phyloP scores from a whole-genome alignment of 2,113 vertebrate genomes.

The Corythornis cristatus region DNA sequence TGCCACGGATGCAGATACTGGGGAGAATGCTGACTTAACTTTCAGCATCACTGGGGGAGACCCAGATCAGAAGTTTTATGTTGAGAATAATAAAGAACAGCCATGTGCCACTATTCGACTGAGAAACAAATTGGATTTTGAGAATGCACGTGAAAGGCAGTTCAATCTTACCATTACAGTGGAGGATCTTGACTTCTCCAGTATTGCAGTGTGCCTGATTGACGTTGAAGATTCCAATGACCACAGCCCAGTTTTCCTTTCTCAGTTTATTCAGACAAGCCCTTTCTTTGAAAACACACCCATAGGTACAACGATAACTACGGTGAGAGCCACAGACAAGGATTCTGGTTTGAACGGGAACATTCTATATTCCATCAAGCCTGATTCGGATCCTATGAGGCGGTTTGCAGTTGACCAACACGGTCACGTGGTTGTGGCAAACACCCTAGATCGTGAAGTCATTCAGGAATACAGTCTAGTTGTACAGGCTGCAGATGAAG shows the following conservation, averaged over 20 bases:
- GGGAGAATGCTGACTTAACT: slow-evolving; percentile 83
- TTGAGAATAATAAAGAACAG: slow-evolving; percentile 81
- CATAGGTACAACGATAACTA: slow-evolving; percentile 81
- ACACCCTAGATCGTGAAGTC: slow-evolving; percentile 80
- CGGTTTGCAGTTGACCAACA: slow-evolving; percentile 81
- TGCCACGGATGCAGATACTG: slow-evolving; percentile 81
- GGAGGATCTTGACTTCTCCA: slow-evolving; percentile 86
- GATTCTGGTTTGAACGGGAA: slow-evolving; percentile 86
- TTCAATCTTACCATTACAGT: slow-evolving; percentile 89
- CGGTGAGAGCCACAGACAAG: slow-evolving; percentile 82
- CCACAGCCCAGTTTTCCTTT: slow-evolving; percentile 85
- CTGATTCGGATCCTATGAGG: slow-evolving; percentile 80
- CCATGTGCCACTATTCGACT: slow-evolving; percentile 82
- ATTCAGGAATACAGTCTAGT: slow-evolving; percentile 77
- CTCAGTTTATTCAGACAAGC: slow-evolving; percentile 77
- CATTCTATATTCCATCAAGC: slow-evolving; percentile 81
- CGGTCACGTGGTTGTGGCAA: slow-evolving; percentile 80
- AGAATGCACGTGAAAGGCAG: slow-evolving; percentile 81
- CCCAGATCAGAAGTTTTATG: slow-evolving; percentile 87
- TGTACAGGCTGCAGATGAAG: slow-evolving; percentile 84
- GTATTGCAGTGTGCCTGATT: slow-evolving; percentile 81
- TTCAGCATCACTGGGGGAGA: slow-evolving; percentile 86
- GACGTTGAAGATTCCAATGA: slow-evolving; percentile 90
- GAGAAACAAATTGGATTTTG: slow-evolving; percentile 86
- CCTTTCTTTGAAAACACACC: slow-evolving; percentile 81